Conservation (phyloP, 2,888 invertebrate species). For the Drosophila algonquin region DNA sequence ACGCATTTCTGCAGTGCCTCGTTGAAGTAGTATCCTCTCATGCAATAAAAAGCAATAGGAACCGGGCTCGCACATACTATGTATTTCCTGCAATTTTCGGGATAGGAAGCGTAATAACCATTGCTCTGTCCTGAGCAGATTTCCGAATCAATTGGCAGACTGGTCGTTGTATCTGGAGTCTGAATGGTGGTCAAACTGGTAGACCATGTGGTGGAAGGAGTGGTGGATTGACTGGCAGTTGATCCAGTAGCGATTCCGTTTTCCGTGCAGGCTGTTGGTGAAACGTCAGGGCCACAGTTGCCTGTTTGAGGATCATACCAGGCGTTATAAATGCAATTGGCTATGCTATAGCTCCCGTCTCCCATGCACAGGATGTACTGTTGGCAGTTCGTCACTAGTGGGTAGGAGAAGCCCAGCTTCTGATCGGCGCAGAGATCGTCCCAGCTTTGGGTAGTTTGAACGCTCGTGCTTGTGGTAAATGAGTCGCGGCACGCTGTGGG, state of each 20-base stretch:
- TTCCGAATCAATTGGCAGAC: conserved; percentile 14
- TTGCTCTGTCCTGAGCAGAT: conserved; percentile 51
- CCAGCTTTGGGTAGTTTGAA: conserved; percentile 21
- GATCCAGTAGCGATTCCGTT: neutral
- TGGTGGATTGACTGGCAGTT: conserved; percentile 6
- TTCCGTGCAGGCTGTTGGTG: conserved; percentile 56
- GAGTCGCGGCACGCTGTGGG: conserved; percentile 55
- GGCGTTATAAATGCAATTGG: conserved; percentile 61
- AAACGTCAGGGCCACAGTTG: conserved; percentile 63
- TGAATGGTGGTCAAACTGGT: conserved; percentile 9
- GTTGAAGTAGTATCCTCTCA: conserved; percentile 84
- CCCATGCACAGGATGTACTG: conserved; percentile 65
- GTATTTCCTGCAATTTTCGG: conserved; percentile 71
- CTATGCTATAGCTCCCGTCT: conserved; percentile 42
- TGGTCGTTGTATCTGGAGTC: conserved; percentile 24
- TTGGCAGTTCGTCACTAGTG: conserved; percentile 55
- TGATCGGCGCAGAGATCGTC: conserved; percentile 48
- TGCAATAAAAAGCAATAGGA: conserved; percentile 85
- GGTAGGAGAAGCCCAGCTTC: conserved; percentile 46
- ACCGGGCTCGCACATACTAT: conserved; percentile 70
- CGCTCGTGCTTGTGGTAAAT: conserved; percentile 31
- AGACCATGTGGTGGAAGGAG: conserved; percentile 1
- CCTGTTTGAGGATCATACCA: conserved; percentile 66
- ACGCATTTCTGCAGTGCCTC: conserved; percentile 62
- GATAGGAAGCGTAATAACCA: conserved; percentile 65